phyloP scores from a whole-genome alignment of 1,140 invertebrate genomes.

The Antheraea pernyi region DNA sequence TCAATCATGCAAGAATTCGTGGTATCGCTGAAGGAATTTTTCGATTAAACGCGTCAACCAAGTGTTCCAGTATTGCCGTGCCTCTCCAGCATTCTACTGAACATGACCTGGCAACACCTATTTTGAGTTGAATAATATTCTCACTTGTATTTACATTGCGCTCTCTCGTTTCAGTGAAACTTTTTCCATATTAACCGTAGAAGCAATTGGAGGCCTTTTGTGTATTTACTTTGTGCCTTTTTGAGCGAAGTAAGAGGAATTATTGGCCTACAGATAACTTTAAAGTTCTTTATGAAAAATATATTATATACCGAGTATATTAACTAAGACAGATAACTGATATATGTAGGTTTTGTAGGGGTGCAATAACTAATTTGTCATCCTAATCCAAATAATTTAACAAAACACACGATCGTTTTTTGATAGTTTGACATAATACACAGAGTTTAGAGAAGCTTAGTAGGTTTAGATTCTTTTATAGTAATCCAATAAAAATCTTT shows the following conservation, averaged over 20 bases:
- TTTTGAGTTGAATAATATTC: neutral
- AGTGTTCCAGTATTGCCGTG: neutral
- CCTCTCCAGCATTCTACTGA: neutral
- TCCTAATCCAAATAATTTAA: too few species aligned
- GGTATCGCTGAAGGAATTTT: neutral
- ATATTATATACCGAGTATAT: neutral
- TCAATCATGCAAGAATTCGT: conserved; percentile 1
- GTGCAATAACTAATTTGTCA: too few species aligned
- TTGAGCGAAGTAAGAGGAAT: neutral
- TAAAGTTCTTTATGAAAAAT: neutral
- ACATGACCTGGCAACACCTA: neutral
- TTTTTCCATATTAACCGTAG: neutral
- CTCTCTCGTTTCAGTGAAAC: neutral
- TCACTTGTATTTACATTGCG: neutral
- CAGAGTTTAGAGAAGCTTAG: too few species aligned
- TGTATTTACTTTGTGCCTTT: neutral
- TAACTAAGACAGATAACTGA: too few species aligned
- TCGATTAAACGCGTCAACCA: neutral
- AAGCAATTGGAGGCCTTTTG: neutral
- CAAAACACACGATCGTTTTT: too few species aligned
- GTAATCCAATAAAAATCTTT: too few species aligned
- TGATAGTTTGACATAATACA: too few species aligned
- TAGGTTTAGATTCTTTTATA: too few species aligned
- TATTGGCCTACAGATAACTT: neutral
- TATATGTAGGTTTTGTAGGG: too few species aligned